Base-by-base conservation (phyloP, 2,797 vertebrate species). In the Phalanger gymnotis region DNA sequence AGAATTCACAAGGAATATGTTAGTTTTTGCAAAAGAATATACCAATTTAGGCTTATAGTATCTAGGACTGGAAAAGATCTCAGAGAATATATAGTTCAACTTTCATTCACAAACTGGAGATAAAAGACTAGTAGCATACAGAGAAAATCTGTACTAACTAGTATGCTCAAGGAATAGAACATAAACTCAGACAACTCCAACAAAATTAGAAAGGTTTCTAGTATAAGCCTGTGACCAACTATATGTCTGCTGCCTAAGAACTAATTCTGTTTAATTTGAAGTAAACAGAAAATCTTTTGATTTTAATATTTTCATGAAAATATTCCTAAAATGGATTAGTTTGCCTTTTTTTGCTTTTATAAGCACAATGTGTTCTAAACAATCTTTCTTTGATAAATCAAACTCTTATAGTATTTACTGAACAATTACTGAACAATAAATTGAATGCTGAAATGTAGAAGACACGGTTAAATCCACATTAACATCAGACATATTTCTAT, bases 261-360 rank as follows among this genome's bases (percentile, higher is more conserved):
- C 73, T 51, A 87, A 81, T 47, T 61, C 40, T 61, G 31, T 91
- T 94, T 96, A 95, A 95, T 94, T 95, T 95, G 93, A 51, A 96
- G 96, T 54, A 94, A 97, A 58, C 47, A 93, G 31, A 56, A 97
- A 97, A 55, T 92, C 27, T 96, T 97, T 93, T 91, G 95, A 95
- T 91, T 93, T 93, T 66, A 96, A 55, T 93, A 57, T 81, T 19
- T n/a, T 47, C 40, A 66, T 95, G 54, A 97, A 94, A 93, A 5
- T 30, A 51, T 94, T 96, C 95, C 91, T 96, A 90, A 98, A 96
- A 91, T 54, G 27, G 90, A 94, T 31, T 89, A 34, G 28, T 96
- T 0, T 11, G 92, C n/a, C 94, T 95, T 90, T 56, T 56, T 81
- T 58, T 95, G 53, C 11, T 53, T 95, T 81, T 47, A 51, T 87